phyloP scores from a whole-genome alignment of 2,113 vertebrate species.

The Sphaerodactylus townsendi region DNA sequence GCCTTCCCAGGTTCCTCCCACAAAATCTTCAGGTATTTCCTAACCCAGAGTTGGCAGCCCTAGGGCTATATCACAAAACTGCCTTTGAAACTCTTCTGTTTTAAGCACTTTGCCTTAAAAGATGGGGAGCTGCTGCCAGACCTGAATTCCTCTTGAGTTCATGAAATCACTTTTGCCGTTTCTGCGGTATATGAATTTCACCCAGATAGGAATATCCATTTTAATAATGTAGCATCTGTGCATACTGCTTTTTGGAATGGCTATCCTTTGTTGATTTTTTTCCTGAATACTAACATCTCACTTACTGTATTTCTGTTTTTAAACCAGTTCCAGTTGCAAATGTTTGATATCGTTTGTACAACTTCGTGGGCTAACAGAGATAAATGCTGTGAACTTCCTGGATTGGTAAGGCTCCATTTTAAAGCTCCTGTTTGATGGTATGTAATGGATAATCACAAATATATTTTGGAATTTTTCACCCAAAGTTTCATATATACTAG shows the following conservation, averaged over 20 bases:
- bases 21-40: too few relatives aligned
- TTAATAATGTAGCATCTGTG: background rate
- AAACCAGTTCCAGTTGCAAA: constrained; percentile 94
- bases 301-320: constrained; percentile 54
- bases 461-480: background rate
- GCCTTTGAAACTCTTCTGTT: background rate
- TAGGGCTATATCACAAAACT: too few relatives aligned
- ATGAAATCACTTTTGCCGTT: background rate
- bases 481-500: background rate
- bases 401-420: constrained; percentile 83
- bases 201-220: background rate
- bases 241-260: background rate
- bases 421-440: background rate
- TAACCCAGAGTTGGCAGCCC: too few relatives aligned
- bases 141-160: background rate
- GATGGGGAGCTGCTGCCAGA: background rate
- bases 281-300: background rate
- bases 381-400: constrained; percentile 96
- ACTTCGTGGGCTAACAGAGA: constrained; percentile 92
- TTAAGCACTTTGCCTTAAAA: background rate
- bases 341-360: constrained; percentile 98
- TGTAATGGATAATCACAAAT: background rate
- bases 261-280: background rate
- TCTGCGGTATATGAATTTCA: background rate
- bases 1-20: too few relatives aligned